Evolutionary conservation across 2,797 vertebrate species (phyloP), one percentile per base, ranked within the genome.

Genomic region (Lacerta viridis): DNA sequence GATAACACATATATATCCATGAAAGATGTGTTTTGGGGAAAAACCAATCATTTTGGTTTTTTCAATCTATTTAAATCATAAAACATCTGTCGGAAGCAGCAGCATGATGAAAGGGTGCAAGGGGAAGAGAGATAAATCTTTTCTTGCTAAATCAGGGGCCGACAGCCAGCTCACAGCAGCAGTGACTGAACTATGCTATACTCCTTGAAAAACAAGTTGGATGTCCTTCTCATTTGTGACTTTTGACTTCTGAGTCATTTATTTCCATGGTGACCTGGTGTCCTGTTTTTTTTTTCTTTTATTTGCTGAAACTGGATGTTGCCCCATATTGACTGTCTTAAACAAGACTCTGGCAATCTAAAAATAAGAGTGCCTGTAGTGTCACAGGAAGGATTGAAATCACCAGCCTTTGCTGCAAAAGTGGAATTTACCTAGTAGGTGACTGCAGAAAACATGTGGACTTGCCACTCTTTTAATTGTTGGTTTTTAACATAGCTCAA

Each of bases 391-490:
- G 27, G 77, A 25, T 39, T 88, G 87, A 83, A 90, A 91, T 89
- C 87, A 83, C 89, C 88, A 91, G 83, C 75, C 83, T 88, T 88
- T 79, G 81, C 84, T 88, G 72, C 87, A 91, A 69, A 91, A 89
- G 89, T 91, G 92, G 87, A 86, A 90, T 88, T 89, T 85, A 11
- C 75, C 87, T 75, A 89, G 81, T 71, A 77, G 59, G 82, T 85
- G 74, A 88, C 77, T 89, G 86, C 82, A 90, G 83, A 83, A 90
- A 91, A 89, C 87, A 92, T 85, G 88, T 90, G 80, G 87, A 91
- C 84, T 80, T 84, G 68, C 85, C 85, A 85, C 87, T 43, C 75
- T n/a, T 91, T 92, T 91, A 91, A 92, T 90, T 90, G 82, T 88
- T 90, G 85, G 91, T 83, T 91, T 83, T 88, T 93, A 90, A 92